phyloP scores from a whole-genome alignment of 2,888 invertebrate species.

The Chromoteleia sp. region DNA sequence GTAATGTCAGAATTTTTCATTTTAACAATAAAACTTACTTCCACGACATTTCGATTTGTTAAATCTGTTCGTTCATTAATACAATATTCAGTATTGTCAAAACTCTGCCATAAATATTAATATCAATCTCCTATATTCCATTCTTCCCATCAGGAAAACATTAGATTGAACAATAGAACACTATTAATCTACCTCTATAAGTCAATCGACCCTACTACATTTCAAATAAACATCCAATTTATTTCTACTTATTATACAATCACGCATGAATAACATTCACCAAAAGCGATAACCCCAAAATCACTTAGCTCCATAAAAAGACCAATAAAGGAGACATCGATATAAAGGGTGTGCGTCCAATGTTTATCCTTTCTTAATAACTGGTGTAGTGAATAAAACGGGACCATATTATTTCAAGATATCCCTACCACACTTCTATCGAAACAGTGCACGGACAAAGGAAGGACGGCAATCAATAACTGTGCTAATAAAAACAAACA shows the following conservation, averaged over 20 bases:
- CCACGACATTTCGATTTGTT: no score
- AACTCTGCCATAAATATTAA: no score
- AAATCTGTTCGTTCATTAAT: no score
- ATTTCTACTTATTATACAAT: constrained; percentile 29
- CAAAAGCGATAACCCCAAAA: background rate
- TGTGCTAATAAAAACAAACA: constrained; percentile 14
- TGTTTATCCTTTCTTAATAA: constrained; percentile 5
- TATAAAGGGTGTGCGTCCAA: constrained; percentile 8
- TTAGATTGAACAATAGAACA: background rate
- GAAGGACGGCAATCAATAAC: constrained; percentile 12
- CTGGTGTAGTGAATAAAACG: constrained; percentile 22
- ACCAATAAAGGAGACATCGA: constrained; percentile 31
- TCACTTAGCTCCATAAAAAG: constrained; percentile 11
- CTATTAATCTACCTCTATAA: background rate
- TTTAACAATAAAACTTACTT: no score
- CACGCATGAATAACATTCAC: constrained; percentile 28
- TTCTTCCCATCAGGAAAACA: background rate
- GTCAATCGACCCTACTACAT: background rate
- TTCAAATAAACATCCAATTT: constrained; percentile 20
- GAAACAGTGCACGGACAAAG: background rate
- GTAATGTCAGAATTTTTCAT: no score
- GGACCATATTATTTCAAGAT: constrained; percentile 1
- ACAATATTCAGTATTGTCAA: no score
- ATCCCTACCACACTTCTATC: background rate
- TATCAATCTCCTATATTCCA: no score